Percentiles rank a stretch among this genome's conserved stretches.
Evolutionary conservation across 2,797 vertebrate species (phyloP).

Genomic region (Sebastes hopkinsi): DNA sequence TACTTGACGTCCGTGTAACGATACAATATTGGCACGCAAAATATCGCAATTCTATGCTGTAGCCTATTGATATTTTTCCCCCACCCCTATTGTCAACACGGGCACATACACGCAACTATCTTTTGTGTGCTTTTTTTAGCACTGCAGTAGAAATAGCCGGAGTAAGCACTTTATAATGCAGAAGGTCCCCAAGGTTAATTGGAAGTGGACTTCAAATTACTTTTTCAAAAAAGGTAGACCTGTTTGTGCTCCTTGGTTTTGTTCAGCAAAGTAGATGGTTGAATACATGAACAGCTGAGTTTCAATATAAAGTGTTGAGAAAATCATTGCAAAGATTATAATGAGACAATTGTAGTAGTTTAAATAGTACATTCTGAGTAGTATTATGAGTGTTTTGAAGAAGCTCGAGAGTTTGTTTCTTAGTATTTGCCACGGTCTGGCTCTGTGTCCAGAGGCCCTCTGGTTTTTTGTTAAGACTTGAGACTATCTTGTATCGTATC

Average conservation of each 20-base stretch:
- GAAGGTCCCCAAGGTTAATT: slow-evolving; percentile 33
- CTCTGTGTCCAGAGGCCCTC: neutral
- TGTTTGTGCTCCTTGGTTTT: slow-evolving; percentile 17
- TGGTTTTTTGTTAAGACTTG: neutral
- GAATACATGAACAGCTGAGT: neutral
- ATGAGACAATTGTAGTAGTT: neutral
- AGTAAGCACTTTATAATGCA: slow-evolving; percentile 2
- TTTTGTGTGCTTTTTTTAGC: neutral
- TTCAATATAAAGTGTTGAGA: neutral
- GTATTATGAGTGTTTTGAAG: neutral
- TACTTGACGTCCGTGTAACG: neutral
- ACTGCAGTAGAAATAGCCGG: neutral
- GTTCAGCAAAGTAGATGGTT: neutral
- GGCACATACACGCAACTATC: neutral
- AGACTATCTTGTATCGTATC: neutral
- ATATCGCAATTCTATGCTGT: neutral
- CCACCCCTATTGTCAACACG: neutral
- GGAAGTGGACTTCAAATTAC: slow-evolving; percentile 21
- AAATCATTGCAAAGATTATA: neutral
- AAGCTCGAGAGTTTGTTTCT: neutral
- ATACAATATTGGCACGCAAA: neutral
- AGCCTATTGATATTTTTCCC: neutral
- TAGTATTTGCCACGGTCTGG: neutral
- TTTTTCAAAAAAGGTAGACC: neutral
- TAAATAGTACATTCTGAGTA: neutral